These are phyloP conservation scores for Euglossa dilemma DNA, from an alignment of 1,140 invertebrate genomes.

Conservation along the genomic window DNA sequence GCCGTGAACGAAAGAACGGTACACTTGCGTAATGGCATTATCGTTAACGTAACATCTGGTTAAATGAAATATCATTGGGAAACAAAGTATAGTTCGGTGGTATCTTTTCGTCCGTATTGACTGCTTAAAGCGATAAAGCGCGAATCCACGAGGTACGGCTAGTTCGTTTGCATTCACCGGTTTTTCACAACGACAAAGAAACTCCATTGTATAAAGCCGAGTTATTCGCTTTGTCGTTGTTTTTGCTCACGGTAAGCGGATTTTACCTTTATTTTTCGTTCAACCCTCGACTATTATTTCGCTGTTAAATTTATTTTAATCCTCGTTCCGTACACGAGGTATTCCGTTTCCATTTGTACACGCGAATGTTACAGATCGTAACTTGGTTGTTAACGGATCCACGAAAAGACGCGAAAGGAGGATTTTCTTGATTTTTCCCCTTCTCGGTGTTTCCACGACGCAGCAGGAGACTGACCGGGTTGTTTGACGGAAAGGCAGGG, in stretches of 20 bases:
- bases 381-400: too few relatives aligned
- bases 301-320: not conserved
- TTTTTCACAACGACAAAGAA: not conserved
- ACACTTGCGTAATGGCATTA: not conserved
- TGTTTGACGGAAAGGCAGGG: not conserved
- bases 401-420: too few relatives aligned
- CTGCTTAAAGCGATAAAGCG: not conserved
- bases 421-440: not conserved
- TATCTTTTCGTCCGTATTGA: not conserved
- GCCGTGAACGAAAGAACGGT: conserved; percentile 37
- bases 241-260: not conserved
- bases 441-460: not conserved
- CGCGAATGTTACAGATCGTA: too few relatives aligned
- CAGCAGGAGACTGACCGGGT: too few relatives aligned
- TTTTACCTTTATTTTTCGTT: not conserved
- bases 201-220: not conserved
- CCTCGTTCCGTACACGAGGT: too few relatives aligned
- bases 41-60: conserved; percentile 35
- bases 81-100: not conserved
- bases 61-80: not conserved
- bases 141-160: not conserved
- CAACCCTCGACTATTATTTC: not conserved
- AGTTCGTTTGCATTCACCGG: too few relatives aligned
- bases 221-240: not conserved
- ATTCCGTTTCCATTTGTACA: too few relatives aligned